phyloP scores from a whole-genome alignment of 2,113 vertebrate genomes.

The Speoplatyrhinus poulsoni region DNA sequence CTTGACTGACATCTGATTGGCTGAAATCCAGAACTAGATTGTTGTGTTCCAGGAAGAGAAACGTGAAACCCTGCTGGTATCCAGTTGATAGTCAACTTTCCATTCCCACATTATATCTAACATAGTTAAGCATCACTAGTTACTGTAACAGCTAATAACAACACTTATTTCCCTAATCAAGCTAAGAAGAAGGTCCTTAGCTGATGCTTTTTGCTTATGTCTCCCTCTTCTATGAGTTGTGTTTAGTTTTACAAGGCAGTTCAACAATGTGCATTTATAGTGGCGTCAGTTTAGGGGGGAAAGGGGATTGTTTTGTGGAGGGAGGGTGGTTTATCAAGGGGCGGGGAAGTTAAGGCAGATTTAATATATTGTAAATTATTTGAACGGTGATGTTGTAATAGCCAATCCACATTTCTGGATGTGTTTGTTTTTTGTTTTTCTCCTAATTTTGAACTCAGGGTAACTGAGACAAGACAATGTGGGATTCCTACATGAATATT shows the following conservation, averaged over 20 bases:
- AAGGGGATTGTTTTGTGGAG: constrained; percentile 55
- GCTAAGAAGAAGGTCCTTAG: constrained; percentile 50
- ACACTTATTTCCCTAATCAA: constrained; percentile 52
- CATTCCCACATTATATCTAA: constrained; percentile 45
- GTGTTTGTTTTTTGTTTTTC: constrained; percentile 61
- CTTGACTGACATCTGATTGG: constrained; percentile 29
- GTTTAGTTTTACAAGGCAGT: constrained; percentile 49
- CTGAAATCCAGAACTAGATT: not conserved
- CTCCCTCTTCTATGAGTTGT: constrained; percentile 31
- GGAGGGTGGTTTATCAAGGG: constrained; percentile 48
- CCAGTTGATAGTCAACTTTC: constrained; percentile 46
- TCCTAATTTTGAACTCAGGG: constrained; percentile 75
- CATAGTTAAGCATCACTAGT: constrained; percentile 27
- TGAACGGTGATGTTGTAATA: constrained; percentile 64
- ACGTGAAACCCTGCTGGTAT: constrained; percentile 72
- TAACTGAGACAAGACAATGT: constrained; percentile 72
- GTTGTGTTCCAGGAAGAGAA: constrained; percentile 62
- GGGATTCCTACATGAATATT: constrained; percentile 56
- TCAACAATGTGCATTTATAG: constrained; percentile 72
- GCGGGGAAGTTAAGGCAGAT: constrained; percentile 55
- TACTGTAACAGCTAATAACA: constrained; percentile 39
- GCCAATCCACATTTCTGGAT: constrained; percentile 68
- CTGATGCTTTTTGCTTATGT: constrained; percentile 45
- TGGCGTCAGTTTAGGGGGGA: constrained; percentile 28
- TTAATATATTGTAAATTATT: constrained; percentile 79